Base-by-base conservation (phyloP, 1,140 invertebrate species). In the Venturia canescens region DNA sequence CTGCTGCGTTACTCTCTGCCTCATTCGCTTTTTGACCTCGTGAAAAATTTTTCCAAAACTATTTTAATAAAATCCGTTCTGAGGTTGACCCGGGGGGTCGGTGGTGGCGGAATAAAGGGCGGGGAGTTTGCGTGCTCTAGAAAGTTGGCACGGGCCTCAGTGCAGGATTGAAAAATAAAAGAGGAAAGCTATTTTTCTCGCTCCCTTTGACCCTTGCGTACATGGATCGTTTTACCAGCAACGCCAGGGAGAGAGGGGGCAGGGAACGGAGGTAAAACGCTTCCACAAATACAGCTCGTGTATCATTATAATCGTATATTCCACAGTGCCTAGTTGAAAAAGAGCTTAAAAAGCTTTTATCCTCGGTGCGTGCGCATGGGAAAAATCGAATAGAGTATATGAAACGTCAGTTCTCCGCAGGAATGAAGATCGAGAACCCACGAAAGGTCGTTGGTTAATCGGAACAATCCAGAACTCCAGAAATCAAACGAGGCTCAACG, bases 11-110 rank as follows among this genome's bases (percentile, higher is more conserved):
- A 53, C 4, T 7, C 27, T 23, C 50, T n/a, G n/a, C 3, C 26
- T 60, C 34, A 27, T 9, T 15, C 13, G 18, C 2, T 23, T 23
- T 57, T 11, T 57, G 5, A n/a, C 4, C 66, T 13, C 66, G 15
- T 16, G 27, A 69, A 69, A n/a, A n/a, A n/a, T n/a, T 69, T 60
- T 44, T 76, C n/a, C 15, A 23, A 63, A 76, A 76, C 74, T 76
- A 76, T 76, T 76, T 76, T 76, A 76, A 76, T 76, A 76, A 76
- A 57, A 76, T 76, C 27, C 74, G 16, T 15, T 16, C 50, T 38
- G 74, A n/a, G 53, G 74, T 76, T 76, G 53, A 76, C 74, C 74
- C 38, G 11, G 38, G 1, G 38, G 38, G 1, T 6, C 7, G 38
- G 38, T 6, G 11, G 3, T 11, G 7, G 3, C 7, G 38, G 38